Percentiles rank a stretch among this genome's conserved stretches.
These are phyloP conservation scores for Neosalanx taihuensis DNA, from an alignment of 2,797 vertebrate species.

Conservation along the genomic window DNA sequence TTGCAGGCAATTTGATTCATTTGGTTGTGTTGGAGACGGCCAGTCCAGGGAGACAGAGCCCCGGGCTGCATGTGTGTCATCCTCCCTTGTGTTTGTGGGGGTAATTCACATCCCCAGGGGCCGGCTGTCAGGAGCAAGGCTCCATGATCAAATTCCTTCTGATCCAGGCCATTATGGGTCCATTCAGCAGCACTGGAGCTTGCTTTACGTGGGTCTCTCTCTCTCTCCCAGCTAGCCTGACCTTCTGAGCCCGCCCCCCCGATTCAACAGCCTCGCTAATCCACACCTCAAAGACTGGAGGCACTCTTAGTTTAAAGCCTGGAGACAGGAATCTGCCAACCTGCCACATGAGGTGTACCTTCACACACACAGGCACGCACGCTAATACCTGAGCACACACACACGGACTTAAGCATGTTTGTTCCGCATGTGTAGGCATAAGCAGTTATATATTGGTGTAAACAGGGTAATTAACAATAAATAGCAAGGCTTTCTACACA, in stretches of 20 bases:
- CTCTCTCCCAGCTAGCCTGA: slow-evolving; percentile 39
- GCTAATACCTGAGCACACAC: slow-evolving; percentile 13
- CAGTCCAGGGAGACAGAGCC: slow-evolving; percentile 65
- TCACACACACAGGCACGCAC: slow-evolving; percentile 1
- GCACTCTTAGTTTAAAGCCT: slow-evolving; percentile 61
- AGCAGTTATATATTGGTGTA: too few relatives aligned
- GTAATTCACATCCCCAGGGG: slow-evolving; percentile 72
- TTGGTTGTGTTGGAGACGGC: slow-evolving; percentile 69
- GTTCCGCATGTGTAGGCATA: too few relatives aligned
- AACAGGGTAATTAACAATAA: slow-evolving; percentile 33
- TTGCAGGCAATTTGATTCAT: slow-evolving; percentile 74
- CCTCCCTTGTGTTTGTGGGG: slow-evolving; percentile 70
- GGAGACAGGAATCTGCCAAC: slow-evolving; percentile 40
- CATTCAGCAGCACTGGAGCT: slow-evolving; percentile 67
- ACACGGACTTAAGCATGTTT: neutral
- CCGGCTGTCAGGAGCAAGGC: slow-evolving; percentile 72
- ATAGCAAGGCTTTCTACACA: slow-evolving; percentile 34
- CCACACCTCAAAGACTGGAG: slow-evolving; percentile 64
- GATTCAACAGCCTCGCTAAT: slow-evolving; percentile 66
- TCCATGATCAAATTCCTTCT: slow-evolving; percentile 73
- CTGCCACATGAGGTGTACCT: slow-evolving; percentile 35
- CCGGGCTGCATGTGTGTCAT: slow-evolving; percentile 69
- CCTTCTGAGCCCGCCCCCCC: slow-evolving; percentile 58
- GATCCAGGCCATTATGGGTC: slow-evolving; percentile 68
- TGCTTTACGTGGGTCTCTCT: slow-evolving; percentile 64